These are phyloP conservation scores for Choristoneura rosaceana DNA, from an alignment of 2,888 invertebrate species.

Conservation along the genomic window DNA sequence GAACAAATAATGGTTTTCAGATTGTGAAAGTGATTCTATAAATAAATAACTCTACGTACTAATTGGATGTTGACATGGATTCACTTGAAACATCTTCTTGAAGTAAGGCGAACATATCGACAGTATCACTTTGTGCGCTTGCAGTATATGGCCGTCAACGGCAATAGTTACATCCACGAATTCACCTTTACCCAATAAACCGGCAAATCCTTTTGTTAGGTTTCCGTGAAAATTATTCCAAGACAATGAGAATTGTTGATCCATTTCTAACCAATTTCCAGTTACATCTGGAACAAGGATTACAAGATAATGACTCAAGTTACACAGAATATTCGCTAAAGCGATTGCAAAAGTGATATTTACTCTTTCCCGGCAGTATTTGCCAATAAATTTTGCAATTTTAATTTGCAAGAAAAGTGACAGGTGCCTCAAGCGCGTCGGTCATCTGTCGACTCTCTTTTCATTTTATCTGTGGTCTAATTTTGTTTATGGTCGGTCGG, in stretches of 20 bases:
- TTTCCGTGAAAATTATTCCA: conserved; percentile 91
- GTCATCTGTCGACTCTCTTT: conserved; percentile 4
- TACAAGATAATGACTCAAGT: conserved; percentile 42
- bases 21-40: conserved; percentile 16
- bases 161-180: conserved; percentile 87
- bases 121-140: conserved; percentile 89
- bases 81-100: conserved; percentile 88
- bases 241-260: conserved; percentile 89
- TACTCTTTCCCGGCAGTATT: conserved; percentile 37
- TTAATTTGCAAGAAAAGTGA: conserved; percentile 30
- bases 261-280: conserved; percentile 78
- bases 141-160: conserved; percentile 87
- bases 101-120: conserved; percentile 90
- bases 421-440: conserved; percentile 37
- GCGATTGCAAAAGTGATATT: conserved; percentile 16
- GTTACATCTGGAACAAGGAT: conserved; percentile 61
- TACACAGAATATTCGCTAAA: conserved; percentile 1
- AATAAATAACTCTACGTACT: conserved; percentile 63
- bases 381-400: conserved; percentile 35
- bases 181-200: conserved; percentile 85
- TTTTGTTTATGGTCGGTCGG: not conserved
- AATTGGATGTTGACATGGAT: conserved; percentile 89
- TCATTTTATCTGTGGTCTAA: conserved; percentile 17
- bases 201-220: conserved; percentile 87
- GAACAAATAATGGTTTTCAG: not conserved